Base-by-base conservation (phyloP, 1,140 invertebrate species). In the Gryon sp. region DNA sequence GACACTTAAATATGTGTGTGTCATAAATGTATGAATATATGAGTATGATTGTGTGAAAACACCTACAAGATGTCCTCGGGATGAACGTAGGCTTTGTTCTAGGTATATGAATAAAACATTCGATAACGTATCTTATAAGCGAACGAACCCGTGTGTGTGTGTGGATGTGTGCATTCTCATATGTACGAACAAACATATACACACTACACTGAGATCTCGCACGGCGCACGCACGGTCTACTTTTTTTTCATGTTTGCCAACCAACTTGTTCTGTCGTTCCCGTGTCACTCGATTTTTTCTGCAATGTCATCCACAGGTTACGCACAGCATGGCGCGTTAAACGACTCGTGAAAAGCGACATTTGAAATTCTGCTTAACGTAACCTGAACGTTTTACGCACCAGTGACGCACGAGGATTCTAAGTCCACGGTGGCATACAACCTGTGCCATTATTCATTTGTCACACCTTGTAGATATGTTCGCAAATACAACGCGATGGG, bases 101-200 rank as follows among this genome's bases (percentile, higher is more conserved):
- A 76, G 68, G 50, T 83, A 87, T 83, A 88, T 88, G 86, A 88
- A 88, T 88, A 88, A 88, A 88, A 87, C 85, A 88, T 88, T 87
- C 85, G 87, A 88, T 88, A 88, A 86, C 81, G 83, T 83, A 87
- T 88, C 86, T 87, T 75, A 72, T 24, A 66, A 78, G 28, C 50
- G 50, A 79, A 68, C 60, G 78, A 75, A 79, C 41, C 72, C n/a
- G n/a, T n/a, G n/a, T n/a, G 77, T 76, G 82, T 78, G 78, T 59
- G 41, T 57, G 38, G 48, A 57, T 19, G 11, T 14, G 53, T 45
- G 48, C 26, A 53, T 62, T 38, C 28, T 32, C 28, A 22, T 19
- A 22, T 14, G 55, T 12, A 24, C 48, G 40, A 38, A 15, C 65
- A 26, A 11, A 55, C 41, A 12, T 2, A n/a, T n/a, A n/a, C 6